Conservation (phyloP, 2,888 invertebrate genomes). For the Gisinianus flammeolus region DNA sequence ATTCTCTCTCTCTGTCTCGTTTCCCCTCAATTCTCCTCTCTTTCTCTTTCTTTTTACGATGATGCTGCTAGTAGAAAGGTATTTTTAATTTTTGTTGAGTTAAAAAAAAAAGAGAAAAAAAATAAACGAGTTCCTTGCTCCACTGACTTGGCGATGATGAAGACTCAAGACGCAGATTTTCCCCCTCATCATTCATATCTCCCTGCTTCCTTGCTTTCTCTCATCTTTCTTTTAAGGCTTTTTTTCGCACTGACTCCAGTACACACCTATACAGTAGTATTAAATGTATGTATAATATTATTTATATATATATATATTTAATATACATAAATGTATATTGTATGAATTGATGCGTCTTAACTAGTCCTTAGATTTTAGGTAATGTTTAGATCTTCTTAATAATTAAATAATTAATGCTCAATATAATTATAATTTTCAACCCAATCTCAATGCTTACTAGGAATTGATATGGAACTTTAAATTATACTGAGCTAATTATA, state of each 20-base stretch:
- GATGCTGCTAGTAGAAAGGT: no score
- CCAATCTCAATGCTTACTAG: slow-evolving; percentile 21
- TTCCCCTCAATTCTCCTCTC: background rate
- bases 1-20: background rate
- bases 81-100: no score
- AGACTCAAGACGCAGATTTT: slow-evolving; percentile 12
- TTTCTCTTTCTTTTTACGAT: background rate
- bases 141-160: slow-evolving; percentile 14
- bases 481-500: slow-evolving; percentile 34
- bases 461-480: slow-evolving; percentile 13
- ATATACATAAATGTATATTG: background rate
- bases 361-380: background rate
- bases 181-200: background rate
- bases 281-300: slow-evolving; percentile 30
- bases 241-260: slow-evolving; percentile 21
- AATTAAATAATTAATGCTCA: slow-evolving; percentile 11
- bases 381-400: background rate
- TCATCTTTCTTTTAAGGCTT: slow-evolving; percentile 11
- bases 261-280: slow-evolving; percentile 27
- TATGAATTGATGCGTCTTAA: background rate
- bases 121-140: background rate
- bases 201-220: background rate
- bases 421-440: slow-evolving; percentile 29
- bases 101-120: slow-evolving; percentile 10
- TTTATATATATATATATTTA: slow-evolving; percentile 16